These are phyloP conservation scores for Collichthys lucidus DNA, from an alignment of 2,113 vertebrate genomes.

Conservation along the genomic window DNA sequence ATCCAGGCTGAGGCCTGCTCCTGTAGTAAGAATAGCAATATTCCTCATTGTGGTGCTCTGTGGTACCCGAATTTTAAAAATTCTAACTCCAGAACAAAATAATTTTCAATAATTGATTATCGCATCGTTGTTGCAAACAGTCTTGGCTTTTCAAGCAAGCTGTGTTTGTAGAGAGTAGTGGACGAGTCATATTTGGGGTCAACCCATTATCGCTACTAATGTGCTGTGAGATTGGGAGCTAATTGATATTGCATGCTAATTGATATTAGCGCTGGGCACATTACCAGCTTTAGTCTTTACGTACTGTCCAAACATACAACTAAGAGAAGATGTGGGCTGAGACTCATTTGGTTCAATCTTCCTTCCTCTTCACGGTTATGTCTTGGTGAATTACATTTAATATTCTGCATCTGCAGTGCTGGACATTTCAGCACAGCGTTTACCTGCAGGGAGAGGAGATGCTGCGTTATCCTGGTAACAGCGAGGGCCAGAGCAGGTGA, in stretches of 20 bases:
- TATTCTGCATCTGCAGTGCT: slow-evolving; percentile 25
- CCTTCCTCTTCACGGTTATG: slow-evolving; percentile 49
- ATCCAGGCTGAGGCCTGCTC: slow-evolving; percentile 53
- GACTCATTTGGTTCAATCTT: slow-evolving; percentile 64
- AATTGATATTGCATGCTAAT: slow-evolving; percentile 86
- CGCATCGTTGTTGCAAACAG: slow-evolving; percentile 47
- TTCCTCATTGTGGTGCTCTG: slow-evolving; percentile 29
- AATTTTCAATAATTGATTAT: slow-evolving; percentile 57
- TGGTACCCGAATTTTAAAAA: slow-evolving; percentile 50
- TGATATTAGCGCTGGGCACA: slow-evolving; percentile 74
- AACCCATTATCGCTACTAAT: slow-evolving; percentile 82
- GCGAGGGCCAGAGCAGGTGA: not conserved
- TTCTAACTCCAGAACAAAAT: slow-evolving; percentile 42
- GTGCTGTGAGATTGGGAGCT: slow-evolving; percentile 83
- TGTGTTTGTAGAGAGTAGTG: slow-evolving; percentile 37
- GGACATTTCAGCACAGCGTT: slow-evolving; percentile 12
- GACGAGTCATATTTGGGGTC: slow-evolving; percentile 68
- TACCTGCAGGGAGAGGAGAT: slow-evolving; percentile 1
- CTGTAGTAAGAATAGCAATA: slow-evolving; percentile 38
- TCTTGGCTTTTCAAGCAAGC: slow-evolving; percentile 32
- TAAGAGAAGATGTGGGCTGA: slow-evolving; percentile 51
- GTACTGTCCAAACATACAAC: slow-evolving; percentile 59
- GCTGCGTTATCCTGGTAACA: not conserved
- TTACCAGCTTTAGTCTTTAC: slow-evolving; percentile 57
- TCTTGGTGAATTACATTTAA: slow-evolving; percentile 59